Evolutionary conservation across 2,797 vertebrate species (phyloP).

Genomic region (Myotis daubentonii): DNA sequence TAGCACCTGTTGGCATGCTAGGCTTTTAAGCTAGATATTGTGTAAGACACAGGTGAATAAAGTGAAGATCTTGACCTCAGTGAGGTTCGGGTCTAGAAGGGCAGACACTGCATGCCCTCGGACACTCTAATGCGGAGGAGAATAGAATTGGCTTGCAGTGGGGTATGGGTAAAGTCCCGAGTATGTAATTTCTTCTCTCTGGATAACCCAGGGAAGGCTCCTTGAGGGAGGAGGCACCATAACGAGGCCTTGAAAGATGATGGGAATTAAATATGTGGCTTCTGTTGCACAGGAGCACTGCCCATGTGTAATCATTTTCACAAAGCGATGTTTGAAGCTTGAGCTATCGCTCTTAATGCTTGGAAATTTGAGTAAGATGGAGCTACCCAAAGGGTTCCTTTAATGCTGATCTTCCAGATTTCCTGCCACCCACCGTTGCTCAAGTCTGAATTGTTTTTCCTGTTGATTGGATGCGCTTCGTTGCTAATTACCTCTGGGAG

Average conservation of each 20-base stretch:
- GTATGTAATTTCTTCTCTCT: neutral
- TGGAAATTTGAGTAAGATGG: slow-evolving; percentile 48
- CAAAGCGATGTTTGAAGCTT: neutral
- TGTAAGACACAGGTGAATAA: neutral
- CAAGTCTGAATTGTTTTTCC: slow-evolving; percentile 78
- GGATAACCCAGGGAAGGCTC: neutral
- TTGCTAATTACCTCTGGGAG: slow-evolving; percentile 75
- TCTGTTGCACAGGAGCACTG: neutral
- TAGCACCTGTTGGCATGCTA: neutral
- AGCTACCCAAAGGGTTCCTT: slow-evolving; percentile 68
- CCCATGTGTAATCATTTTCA: neutral
- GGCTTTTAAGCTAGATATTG: neutral
- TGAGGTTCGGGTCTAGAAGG: neutral
- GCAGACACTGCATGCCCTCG: neutral
- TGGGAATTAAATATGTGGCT: neutral
- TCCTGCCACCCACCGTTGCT: slow-evolving; percentile 66
- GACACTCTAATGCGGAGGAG: neutral
- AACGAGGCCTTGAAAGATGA: neutral
- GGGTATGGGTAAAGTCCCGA: neutral
- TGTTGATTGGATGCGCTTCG: slow-evolving; percentile 73
- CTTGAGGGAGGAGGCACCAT: neutral
- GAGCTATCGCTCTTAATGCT: slow-evolving; percentile 30
- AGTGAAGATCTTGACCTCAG: neutral
- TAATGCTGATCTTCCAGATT: slow-evolving; percentile 67
- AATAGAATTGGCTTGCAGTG: neutral